Base-by-base conservation (phyloP, 2,888 invertebrate species). In the Apocheima hispidaria region DNA sequence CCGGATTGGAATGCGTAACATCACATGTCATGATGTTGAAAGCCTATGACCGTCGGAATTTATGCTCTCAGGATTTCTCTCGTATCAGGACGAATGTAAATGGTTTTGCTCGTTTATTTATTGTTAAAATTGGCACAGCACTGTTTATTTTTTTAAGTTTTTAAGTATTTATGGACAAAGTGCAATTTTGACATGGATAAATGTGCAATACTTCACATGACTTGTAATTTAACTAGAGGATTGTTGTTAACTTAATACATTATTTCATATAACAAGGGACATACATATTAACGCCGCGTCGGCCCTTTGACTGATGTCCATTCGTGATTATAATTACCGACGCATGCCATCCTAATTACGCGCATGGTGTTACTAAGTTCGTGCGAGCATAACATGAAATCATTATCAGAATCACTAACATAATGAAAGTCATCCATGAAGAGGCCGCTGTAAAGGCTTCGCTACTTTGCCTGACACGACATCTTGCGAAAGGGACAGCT, bases 111-210 rank as follows among this genome's bases (percentile, higher is more conserved):
- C 69, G 72, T 76, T 78, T 77, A 75, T 75, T 74, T 72, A 55
- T 60, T 73, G 77, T 78, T 76, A 54, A 63, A 75, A 75, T 75
- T 72, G 69, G 54, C 71, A 66, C 70, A 54, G 65, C 52, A 60
- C 46, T 4, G 1, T 70, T 68, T 70, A 62, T 66, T 67, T 68
- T 66, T 62, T 56, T 69, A 69, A 65, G 53, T 63, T 60, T 60
- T 57, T 60, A n/a, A n/a, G n/a, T n/a, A 60, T 63, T 20, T 62
- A 60, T 57, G 64, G 65, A 68, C 59, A 60, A 66, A 68, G 78
- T 77, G 75, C 77, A 75, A 77, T 75, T 76, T 71, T 75, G 63
- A 72, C 70, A 63, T 70, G 18, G 73, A 75, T 75, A 74, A 73
- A 73, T 73, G 71, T 70, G 70, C 70, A 71, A 72, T 68, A 41